A percentile compares a stretch with the other conserved stretches of the same genome.
phyloP scores from a whole-genome alignment of 1,140 invertebrate genomes.

The Thrips palmi region DNA sequence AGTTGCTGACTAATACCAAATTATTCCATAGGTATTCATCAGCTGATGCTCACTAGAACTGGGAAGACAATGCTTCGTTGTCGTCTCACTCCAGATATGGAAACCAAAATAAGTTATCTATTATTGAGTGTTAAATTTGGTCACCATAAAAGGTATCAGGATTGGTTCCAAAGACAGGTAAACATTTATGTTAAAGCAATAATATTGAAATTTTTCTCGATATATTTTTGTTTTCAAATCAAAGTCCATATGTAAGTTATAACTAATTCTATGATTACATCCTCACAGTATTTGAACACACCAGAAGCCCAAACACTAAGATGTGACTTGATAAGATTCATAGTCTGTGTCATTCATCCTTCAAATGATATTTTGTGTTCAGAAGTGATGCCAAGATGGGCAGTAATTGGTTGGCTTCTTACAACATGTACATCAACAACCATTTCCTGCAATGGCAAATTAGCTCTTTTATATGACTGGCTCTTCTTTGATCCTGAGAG shows the following conservation, averaged over 20 bases:
- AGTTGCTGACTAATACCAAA: constrained; percentile 1
- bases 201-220: constrained; percentile 3
- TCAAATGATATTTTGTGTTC: constrained; percentile 92
- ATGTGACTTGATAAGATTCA: constrained; percentile 93
- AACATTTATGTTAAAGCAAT: constrained; percentile 8
- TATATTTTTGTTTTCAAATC: no score
- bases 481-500: constrained; percentile 86
- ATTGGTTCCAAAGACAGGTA: constrained; percentile 87
- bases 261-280: constrained; percentile 5
- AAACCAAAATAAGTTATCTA: constrained; percentile 83
- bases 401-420: constrained; percentile 93
- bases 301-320: constrained; percentile 86
- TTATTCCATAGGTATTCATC: constrained; percentile 40
- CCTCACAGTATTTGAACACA: constrained; percentile 78
- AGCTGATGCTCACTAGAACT: constrained; percentile 75
- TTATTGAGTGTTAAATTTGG: constrained; percentile 88
- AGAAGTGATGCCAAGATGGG: constrained; percentile 97
- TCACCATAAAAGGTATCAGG: constrained; percentile 94
- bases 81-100: constrained; percentile 91
- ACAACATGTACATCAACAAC: constrained; percentile 90
- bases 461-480: constrained; percentile 96
- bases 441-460: constrained; percentile 85
- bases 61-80: constrained; percentile 80
- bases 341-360: constrained; percentile 94
- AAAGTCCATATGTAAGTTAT: not conserved